Evolutionary conservation across 2,888 invertebrate species (phyloP).

Genomic region (Dioctria rufipes): DNA sequence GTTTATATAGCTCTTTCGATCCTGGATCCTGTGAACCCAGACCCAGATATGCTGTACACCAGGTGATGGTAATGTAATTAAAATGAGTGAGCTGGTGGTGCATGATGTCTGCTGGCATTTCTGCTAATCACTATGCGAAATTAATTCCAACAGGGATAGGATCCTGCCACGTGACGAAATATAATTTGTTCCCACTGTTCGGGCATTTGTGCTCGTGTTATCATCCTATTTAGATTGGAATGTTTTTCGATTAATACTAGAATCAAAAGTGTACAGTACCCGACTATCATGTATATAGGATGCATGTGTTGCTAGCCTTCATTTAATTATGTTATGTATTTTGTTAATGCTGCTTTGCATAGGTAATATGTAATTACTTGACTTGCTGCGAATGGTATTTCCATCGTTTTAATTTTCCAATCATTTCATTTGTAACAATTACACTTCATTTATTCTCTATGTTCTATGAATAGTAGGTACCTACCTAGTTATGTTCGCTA

Average conservation of each 20-base stretch:
- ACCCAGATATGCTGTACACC: constrained; percentile 7
- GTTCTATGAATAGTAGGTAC: no score
- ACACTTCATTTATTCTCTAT: no score
- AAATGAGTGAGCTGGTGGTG: constrained; percentile 40
- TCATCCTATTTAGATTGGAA: background rate
- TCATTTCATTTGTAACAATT: no score
- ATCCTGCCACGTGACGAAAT: constrained; percentile 35
- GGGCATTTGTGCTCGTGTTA: background rate
- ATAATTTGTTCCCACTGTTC: constrained; percentile 37
- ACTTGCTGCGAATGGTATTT: background rate
- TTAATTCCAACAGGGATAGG: constrained; percentile 33
- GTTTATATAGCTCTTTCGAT: background rate
- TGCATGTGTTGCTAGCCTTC: constrained; percentile 31
- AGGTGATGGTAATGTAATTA: constrained; percentile 50
- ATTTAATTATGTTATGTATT: constrained; percentile 26
- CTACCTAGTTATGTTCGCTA: no score
- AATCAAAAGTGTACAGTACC: constrained; percentile 22
- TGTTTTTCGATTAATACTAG: constrained; percentile 23
- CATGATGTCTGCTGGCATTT: constrained; percentile 43
- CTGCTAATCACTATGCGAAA: constrained; percentile 46
- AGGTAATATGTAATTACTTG: background rate
- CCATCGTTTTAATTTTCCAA: no score
- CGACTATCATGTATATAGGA: constrained; percentile 4
- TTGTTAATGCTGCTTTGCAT: constrained; percentile 12
- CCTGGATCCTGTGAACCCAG: background rate